Conservation (phyloP, 2,888 invertebrate species). For the Aricia artaxerxes region DNA sequence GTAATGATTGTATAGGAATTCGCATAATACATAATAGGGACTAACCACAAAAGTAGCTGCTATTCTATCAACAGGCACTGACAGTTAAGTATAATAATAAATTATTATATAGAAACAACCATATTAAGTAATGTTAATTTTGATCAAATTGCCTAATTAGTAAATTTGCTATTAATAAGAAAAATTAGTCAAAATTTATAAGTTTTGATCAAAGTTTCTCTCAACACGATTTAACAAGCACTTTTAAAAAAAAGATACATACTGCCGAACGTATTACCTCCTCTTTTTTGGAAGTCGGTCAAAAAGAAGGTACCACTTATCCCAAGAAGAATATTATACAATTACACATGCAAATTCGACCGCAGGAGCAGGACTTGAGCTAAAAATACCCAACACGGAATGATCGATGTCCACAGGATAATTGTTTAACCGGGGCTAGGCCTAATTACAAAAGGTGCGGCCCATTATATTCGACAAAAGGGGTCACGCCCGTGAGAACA, state of each 20-base stretch:
- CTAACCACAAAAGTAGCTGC: not conserved
- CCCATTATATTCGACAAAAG: slow-evolving; percentile 56
- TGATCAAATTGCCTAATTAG: not conserved
- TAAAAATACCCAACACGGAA: slow-evolving; percentile 38
- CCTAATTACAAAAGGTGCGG: slow-evolving; percentile 47
- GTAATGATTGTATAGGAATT: not conserved
- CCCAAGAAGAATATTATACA: not conserved
- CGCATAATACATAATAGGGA: not conserved
- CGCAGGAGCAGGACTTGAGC: slow-evolving; percentile 23
- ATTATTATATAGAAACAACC: not conserved
- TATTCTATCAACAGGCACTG: not conserved
- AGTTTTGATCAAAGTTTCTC: not conserved
- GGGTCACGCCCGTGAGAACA: slow-evolving; percentile 59
- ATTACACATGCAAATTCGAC: not conserved
- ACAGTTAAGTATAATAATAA: not conserved
- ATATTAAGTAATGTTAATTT: not conserved
- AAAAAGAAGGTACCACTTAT: slow-evolving; percentile 14
- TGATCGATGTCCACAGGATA: slow-evolving; percentile 30
- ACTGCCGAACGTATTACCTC: no score
- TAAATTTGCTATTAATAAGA: no score
- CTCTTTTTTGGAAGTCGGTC: not conserved
- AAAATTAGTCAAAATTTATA: no score
- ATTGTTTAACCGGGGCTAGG: slow-evolving; percentile 18
- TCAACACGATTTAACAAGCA: slow-evolving; percentile 6
- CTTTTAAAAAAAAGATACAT: not conserved